Conservation (phyloP, 92 coral and sea anemone species). For the Zoanthus gigantus region DNA sequence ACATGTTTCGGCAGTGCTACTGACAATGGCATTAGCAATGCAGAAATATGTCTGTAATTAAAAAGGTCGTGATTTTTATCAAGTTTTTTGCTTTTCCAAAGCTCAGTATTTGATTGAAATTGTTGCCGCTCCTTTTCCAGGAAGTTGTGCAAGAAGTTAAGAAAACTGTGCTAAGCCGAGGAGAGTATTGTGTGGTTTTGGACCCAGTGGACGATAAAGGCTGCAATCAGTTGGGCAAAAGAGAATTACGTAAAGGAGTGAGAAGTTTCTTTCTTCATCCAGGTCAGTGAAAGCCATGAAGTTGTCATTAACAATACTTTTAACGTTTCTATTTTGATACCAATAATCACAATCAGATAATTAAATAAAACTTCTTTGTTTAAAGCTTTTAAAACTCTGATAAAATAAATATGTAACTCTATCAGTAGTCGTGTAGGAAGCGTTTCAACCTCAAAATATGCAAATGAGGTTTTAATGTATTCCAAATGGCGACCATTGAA, state of each 20-base stretch:
- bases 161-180: slow-evolving; percentile 78
- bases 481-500: no score
- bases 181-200: slow-evolving; percentile 85
- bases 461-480: no score
- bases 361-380: no score
- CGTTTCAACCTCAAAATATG: no score
- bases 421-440: no score
- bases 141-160: slow-evolving; percentile 70
- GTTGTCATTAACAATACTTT: neutral
- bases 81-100: neutral
- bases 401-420: no score
- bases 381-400: no score
- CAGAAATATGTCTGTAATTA: no score
- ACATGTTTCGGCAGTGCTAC: no score
- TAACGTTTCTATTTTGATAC: neutral
- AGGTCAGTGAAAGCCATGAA: slow-evolving; percentile 49
- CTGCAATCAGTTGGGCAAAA: slow-evolving; percentile 85
- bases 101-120: neutral
- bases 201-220: slow-evolving; percentile 92
- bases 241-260: slow-evolving; percentile 82
- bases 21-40: no score
- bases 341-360: no score
- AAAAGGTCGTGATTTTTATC: no score
- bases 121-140: slow-evolving; percentile 46
- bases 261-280: slow-evolving; percentile 88